A percentile compares a stretch with the other conserved stretches of the same genome.
Conservation (phyloP, 2,888 invertebrate genomes). For the Teleiodes luculella region DNA sequence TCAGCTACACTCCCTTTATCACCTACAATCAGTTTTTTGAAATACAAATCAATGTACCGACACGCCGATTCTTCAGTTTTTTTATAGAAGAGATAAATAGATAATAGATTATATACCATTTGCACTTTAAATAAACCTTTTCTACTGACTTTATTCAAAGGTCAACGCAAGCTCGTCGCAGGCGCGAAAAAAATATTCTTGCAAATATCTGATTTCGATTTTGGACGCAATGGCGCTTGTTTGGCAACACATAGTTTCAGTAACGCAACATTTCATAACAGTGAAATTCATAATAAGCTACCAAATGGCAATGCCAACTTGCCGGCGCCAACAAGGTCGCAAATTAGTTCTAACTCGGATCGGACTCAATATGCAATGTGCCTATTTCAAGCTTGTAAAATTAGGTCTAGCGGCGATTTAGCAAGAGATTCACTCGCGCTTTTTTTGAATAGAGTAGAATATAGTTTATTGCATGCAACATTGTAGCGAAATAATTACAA, state of each 20-base stretch:
- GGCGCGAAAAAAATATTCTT: conserved; percentile 5
- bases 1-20: no score
- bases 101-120: no score
- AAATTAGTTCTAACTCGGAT: conserved; percentile 16
- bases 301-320: conserved; percentile 49
- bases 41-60: no score
- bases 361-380: conserved; percentile 8
- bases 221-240: conserved; percentile 35
- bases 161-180: no score
- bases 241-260: conserved; percentile 47
- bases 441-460: no score
- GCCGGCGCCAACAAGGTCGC: conserved; percentile 40
- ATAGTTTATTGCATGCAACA: background rate
- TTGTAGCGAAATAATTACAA: background rate
- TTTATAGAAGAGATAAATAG: no score
- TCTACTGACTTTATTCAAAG: no score
- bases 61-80: no score
- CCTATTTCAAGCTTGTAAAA: background rate
- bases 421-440: background rate
- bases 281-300: conserved; percentile 54
- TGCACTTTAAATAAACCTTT: no score
- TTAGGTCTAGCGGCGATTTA: background rate
- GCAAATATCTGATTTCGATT: conserved; percentile 19
- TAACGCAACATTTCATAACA: conserved; percentile 55
- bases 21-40: no score